Conservation (phyloP, 2,797 vertebrate species). For the Naso thynnoides region DNA sequence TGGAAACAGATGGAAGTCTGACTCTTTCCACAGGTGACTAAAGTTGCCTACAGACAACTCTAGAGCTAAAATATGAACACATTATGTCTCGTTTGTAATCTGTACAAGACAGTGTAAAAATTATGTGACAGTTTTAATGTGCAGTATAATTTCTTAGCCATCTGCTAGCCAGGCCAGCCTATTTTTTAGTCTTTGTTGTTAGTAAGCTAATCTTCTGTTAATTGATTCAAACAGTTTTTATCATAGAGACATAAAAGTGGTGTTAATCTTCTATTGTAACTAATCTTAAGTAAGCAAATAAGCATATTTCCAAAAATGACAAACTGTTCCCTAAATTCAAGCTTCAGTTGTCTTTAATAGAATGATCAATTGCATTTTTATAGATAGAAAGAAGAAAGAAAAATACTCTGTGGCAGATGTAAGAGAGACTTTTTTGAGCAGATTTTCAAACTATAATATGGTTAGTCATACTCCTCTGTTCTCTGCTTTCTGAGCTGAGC, state of each 20-base stretch:
- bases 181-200: too few species aligned
- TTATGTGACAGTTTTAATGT: too few species aligned
- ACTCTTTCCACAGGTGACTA: neutral
- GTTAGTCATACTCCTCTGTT: constrained; percentile 25
- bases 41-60: neutral
- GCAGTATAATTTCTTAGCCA: too few species aligned
- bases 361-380: neutral
- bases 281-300: neutral
- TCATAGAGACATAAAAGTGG: neutral
- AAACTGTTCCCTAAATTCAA: too few species aligned
- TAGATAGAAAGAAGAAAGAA: too few species aligned
- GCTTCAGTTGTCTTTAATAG: neutral
- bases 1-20: neutral
- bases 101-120: too few species aligned
- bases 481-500: constrained; percentile 26
- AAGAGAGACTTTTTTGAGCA: too few species aligned
- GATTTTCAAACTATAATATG: constrained; percentile 30
- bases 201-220: too few species aligned
- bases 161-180: too few species aligned
- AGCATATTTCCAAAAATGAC: neutral
- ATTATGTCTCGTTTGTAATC: too few species aligned
- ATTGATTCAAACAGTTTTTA: neutral
- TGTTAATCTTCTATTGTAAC: neutral
- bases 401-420: too few species aligned
- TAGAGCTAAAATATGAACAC: too few species aligned